Percentiles rank a stretch among this genome's conserved stretches.
phyloP scores from a whole-genome alignment of 2,113 vertebrate genomes.

The Hydrochoerus hydrochaeris region DNA sequence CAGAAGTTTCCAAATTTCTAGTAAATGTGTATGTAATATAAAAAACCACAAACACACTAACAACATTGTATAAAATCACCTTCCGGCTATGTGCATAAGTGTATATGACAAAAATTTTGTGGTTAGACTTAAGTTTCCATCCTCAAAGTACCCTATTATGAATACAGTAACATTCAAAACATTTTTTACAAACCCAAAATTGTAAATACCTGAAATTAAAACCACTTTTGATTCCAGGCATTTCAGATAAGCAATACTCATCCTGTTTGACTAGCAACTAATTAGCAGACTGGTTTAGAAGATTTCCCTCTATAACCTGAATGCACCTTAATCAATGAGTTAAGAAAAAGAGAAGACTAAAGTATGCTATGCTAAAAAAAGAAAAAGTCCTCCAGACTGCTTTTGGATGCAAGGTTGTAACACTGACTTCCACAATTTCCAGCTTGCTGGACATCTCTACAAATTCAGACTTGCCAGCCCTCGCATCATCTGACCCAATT shows the following conservation, averaged over 20 bases:
- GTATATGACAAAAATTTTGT: background rate
- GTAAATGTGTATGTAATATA: background rate
- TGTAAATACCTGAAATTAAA: background rate
- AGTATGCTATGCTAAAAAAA: background rate
- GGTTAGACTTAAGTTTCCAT: background rate
- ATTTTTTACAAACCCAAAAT: background rate
- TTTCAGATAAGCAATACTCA: background rate
- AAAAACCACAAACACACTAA: background rate
- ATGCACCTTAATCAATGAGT: background rate
- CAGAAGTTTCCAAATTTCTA: background rate
- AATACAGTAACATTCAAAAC: background rate
- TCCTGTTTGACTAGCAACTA: background rate
- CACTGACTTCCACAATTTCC: background rate
- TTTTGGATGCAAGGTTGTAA: background rate
- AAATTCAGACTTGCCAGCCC: conserved; percentile 10
- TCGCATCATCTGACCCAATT: background rate
- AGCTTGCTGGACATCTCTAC: background rate
- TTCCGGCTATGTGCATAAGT: background rate
- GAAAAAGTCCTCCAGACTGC: background rate
- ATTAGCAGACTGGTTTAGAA: background rate
- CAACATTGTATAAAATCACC: background rate
- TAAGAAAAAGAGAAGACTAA: background rate
- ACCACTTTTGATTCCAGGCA: background rate
- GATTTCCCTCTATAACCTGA: background rate
- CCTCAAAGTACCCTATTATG: background rate